Evolutionary conservation across 2,113 vertebrate genomes (phyloP).

Genomic region (Centropristis striata): DNA sequence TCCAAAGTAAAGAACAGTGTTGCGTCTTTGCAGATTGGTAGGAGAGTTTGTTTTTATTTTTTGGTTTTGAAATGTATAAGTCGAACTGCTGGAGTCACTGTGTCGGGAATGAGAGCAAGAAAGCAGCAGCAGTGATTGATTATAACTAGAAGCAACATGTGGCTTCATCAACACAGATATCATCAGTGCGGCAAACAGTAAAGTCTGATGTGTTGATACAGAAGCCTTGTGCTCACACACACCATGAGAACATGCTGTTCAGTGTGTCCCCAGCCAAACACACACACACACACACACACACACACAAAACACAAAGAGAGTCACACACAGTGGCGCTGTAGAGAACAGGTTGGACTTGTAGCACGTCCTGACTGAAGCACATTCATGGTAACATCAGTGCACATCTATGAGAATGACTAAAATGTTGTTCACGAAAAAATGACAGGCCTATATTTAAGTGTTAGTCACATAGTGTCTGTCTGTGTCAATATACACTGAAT

Average conservation of each 20-base stretch:
- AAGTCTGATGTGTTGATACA: not conserved
- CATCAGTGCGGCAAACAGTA: not conserved
- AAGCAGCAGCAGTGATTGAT: not conserved
- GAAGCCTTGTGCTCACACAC: not conserved
- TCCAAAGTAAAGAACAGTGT: not conserved
- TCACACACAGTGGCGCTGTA: conserved; percentile 4
- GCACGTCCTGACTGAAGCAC: conserved; percentile 3
- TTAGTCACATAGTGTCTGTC: not conserved
- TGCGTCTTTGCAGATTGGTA: not conserved
- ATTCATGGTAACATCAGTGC: conserved; percentile 8
- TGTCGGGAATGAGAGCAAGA: not conserved
- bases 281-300: too few species aligned
- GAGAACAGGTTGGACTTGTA: conserved; percentile 57
- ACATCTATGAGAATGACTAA: conserved; percentile 16
- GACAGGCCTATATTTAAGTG: conserved; percentile 3
- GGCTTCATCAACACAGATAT: not conserved
- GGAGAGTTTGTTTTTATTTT: not conserved
- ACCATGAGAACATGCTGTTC: conserved; percentile 5
- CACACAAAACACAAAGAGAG: not conserved
- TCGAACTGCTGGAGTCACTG: not conserved
- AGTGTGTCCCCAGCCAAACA: not conserved
- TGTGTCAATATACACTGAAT: not conserved
- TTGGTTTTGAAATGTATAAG: not conserved
- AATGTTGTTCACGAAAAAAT: conserved; percentile 1
- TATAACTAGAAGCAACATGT: not conserved